Base-by-base conservation (phyloP, 2,888 invertebrate genomes). In the Phytoseiulus persimilis region DNA sequence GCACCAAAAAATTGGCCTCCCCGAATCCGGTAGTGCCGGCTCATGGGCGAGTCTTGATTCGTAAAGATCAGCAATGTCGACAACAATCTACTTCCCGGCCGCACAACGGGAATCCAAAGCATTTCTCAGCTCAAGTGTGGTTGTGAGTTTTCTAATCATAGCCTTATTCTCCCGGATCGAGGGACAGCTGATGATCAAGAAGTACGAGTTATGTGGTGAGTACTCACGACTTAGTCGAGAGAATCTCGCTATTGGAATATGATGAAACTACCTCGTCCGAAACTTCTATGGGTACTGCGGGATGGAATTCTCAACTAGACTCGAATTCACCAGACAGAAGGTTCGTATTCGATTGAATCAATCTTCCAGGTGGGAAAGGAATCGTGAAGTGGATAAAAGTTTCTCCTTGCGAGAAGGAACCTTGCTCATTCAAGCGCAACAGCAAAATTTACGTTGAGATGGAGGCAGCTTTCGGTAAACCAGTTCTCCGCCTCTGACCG, bases 401-500 rank as follows among this genome's bases (percentile, higher is more conserved):
- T 45, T 31, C 87, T 0, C 87, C 87, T 5, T 87, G 33, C 33
- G n/a, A 28, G 5, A 23, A 32, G 33, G 87, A 33, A 31, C 87
- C 33, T 18, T 87, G 87, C 45, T 32, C 0, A 9, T 87, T 87
- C 87, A 87, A 87, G 18, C 32, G 87, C 9, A 87, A 33, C 32
- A 39, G n/a, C 39, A 87, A 87, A 87, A 31, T 87, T 23, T 14
- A 33, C 33, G 87, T 87, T 28, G 32, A 87, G 23, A n/a, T 87
- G 14, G 45, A 39, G n/a, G 32, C 39, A n/a, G 32, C 5, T 11
- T 87, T 87, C n/a, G 87, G 87, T 87, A 31, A 84, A 33, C 18
- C 32, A 84, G 18, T 84, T 18, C 31, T 39, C 39, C 5, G 39
- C 3, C 39, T 39, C 39, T 39, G 39, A 39, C 39, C 39, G 5